phyloP scores from a whole-genome alignment of 2,113 vertebrate species.

The Cacatua alba region DNA sequence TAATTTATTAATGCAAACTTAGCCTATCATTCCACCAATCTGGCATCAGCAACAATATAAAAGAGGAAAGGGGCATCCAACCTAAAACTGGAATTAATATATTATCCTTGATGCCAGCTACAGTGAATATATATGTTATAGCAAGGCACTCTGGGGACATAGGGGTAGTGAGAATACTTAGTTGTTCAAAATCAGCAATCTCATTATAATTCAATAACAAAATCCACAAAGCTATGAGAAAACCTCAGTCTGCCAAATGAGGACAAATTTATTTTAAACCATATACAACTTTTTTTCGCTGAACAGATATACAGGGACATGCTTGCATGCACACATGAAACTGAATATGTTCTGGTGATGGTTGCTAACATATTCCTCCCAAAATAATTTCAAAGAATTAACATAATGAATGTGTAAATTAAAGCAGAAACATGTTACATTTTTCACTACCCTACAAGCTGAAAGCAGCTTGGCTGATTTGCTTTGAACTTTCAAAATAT shows the following conservation, averaged over 20 bases:
- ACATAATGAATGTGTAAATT: constrained; percentile 48
- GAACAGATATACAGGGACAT: background rate
- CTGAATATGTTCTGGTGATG: background rate
- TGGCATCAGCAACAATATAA: background rate
- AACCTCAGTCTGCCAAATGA: background rate
- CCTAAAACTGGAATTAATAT: background rate
- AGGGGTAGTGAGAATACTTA: background rate
- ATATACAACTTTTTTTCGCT: background rate
- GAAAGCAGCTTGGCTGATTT: constrained; percentile 20
- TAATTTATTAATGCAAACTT: background rate
- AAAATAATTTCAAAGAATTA: constrained; percentile 60
- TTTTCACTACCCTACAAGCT: constrained; percentile 15
- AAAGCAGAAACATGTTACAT: constrained; percentile 33
- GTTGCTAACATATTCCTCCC: constrained; percentile 2
- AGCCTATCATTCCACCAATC: background rate
- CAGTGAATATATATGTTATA: background rate
- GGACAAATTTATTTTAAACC: background rate
- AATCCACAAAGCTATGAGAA: background rate
- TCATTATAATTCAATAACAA: background rate
- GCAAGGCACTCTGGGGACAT: background rate
- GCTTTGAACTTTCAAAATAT: constrained; percentile 48
- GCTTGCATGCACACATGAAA: background rate
- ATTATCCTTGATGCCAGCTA: background rate
- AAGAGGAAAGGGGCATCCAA: background rate
- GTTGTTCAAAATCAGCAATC: background rate